Percentiles rank a stretch among this genome's conserved stretches.
phyloP scores from a whole-genome alignment of 2,888 invertebrate genomes.

The Cosmia pyralina region DNA sequence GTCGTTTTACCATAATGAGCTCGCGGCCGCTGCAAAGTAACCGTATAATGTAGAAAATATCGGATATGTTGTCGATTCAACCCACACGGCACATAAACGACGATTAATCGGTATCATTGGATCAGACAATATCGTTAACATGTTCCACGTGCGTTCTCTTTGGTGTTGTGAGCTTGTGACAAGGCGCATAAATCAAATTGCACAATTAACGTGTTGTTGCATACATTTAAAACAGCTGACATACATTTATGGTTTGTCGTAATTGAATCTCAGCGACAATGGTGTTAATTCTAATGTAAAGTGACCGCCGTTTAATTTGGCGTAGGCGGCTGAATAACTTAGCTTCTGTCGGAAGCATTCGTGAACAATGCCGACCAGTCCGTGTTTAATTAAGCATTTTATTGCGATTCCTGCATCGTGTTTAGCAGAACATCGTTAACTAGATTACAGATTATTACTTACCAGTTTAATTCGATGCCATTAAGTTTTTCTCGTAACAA shows the following conservation, averaged over 20 bases:
- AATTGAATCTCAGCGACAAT: constrained; percentile 72
- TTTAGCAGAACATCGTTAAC: constrained; percentile 54
- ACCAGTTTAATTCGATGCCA: constrained; percentile 65
- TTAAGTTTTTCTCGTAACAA: constrained; percentile 65
- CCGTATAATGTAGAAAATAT: constrained; percentile 67
- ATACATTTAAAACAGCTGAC: constrained; percentile 68
- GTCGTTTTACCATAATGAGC: constrained; percentile 74
- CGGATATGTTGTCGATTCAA: constrained; percentile 68
- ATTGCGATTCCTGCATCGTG: constrained; percentile 63
- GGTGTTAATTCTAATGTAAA: constrained; percentile 78
- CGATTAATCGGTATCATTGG: constrained; percentile 68
- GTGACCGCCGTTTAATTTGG: constrained; percentile 79
- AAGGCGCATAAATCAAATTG: constrained; percentile 78
- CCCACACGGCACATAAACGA: constrained; percentile 72
- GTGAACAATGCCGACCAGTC: constrained; percentile 68
- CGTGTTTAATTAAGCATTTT: constrained; percentile 71
- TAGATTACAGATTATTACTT: constrained; percentile 59
- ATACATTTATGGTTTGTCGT: constrained; percentile 68
- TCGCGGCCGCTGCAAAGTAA: constrained; percentile 60
- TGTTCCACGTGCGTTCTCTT: constrained; percentile 65
- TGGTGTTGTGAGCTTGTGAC: constrained; percentile 61
- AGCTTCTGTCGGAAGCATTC: constrained; percentile 80
- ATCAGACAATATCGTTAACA: constrained; percentile 65
- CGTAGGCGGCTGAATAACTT: constrained; percentile 79
- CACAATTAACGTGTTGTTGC: constrained; percentile 72